Evolutionary conservation across 2,113 vertebrate species (phyloP).

Genomic region (Rhabdomys dilectus): DNA sequence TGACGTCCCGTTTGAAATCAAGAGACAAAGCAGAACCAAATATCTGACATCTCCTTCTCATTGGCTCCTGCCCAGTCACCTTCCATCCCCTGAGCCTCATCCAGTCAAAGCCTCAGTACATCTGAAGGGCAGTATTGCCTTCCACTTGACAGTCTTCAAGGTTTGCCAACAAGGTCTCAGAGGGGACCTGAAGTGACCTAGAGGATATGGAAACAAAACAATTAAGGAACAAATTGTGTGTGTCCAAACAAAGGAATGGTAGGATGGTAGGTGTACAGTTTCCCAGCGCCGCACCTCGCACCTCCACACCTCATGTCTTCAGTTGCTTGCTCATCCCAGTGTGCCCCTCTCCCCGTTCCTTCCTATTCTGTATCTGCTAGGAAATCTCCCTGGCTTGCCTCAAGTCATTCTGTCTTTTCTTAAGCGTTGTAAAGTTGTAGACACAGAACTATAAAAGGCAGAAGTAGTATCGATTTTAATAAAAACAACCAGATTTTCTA

Average conservation of each 20-base stretch:
- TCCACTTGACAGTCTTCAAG: background rate
- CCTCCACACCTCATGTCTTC: background rate
- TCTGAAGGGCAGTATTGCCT: background rate
- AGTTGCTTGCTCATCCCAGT: fast-evolving
- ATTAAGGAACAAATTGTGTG: background rate
- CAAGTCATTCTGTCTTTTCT: background rate
- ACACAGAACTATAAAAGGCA: conserved; percentile 8
- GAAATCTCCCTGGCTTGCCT: background rate
- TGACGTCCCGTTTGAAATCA: too few species aligned
- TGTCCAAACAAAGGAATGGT: background rate
- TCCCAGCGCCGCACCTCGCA: background rate
- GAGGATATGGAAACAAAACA: background rate
- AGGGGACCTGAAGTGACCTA: background rate
- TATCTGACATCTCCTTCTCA: background rate
- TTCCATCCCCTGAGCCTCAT: background rate
- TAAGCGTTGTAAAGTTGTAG: background rate
- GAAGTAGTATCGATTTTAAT: background rate
- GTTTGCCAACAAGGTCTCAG: background rate
- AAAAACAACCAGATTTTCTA: conserved; percentile 24
- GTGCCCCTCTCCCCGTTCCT: too few species aligned
- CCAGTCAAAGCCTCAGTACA: background rate
- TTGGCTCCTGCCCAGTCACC: fast-evolving
- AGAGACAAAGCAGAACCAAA: background rate
- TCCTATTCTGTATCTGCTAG: background rate
- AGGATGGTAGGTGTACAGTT: background rate